Percentiles rank a stretch among this genome's conserved stretches.
Conservation (phyloP, 2,797 vertebrate species). For the Pangasius larnaudii region DNA sequence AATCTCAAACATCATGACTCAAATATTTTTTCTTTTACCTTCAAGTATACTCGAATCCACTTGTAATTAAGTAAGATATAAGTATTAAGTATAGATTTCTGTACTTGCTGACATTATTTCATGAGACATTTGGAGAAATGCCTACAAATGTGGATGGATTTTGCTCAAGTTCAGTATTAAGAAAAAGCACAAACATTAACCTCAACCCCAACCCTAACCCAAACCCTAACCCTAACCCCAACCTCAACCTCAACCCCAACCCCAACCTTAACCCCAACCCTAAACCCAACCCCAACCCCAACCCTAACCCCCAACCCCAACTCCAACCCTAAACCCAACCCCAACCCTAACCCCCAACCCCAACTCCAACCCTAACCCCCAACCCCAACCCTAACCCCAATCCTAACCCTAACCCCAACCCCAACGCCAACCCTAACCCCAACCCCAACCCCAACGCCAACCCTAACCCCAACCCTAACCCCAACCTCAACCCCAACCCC, state of each 20-base stretch:
- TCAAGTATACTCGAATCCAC: not conserved
- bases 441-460: no score
- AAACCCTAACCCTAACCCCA: not conserved
- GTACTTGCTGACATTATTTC: not conserved
- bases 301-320: no score
- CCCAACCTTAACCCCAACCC: not conserved
- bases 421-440: no score
- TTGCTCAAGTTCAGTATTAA: no score
- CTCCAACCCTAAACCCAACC: no score
- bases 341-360: no score
- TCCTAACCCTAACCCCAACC: not conserved
- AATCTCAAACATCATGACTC: not conserved
- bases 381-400: not conserved
- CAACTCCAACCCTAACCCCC: no score
- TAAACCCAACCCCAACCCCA: no score
- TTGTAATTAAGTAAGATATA: not conserved
- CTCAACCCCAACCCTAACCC: not conserved
- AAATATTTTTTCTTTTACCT: no score
- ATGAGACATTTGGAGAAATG: not conserved
- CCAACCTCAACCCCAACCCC: no score
- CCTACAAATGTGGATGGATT: not conserved
- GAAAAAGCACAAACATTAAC: not conserved
- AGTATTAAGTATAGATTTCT: not conserved
- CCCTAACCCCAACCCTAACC: no score
- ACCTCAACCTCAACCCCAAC: not conserved